phyloP scores from a whole-genome alignment of 2,113 vertebrate genomes.

The Alectura lathami region DNA sequence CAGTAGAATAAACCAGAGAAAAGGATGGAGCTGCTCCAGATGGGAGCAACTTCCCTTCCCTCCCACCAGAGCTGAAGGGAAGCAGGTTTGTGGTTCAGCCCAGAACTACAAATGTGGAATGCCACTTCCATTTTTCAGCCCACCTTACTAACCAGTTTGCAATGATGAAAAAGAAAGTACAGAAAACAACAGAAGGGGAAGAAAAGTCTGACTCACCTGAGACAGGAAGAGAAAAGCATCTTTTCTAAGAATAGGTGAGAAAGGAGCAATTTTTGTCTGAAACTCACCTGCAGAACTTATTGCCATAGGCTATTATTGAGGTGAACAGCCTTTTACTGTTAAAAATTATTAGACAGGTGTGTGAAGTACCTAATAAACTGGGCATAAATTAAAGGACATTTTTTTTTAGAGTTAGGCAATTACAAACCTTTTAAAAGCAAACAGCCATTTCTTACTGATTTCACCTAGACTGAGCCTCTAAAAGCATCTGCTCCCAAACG shows the following conservation, averaged over 20 bases:
- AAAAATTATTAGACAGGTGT: background rate
- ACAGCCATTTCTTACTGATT: background rate
- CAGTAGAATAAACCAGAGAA: accelerated
- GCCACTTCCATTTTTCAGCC: background rate
- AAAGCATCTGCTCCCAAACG: background rate
- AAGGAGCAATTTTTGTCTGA: slow-evolving; percentile 20
- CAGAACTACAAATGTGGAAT: background rate
- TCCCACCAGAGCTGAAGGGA: background rate
- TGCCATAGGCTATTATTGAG: background rate
- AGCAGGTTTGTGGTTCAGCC: background rate
- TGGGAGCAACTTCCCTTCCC: accelerated
- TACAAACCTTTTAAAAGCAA: background rate
- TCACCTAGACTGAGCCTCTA: background rate
- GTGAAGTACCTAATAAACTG: background rate
- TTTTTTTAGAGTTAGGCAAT: background rate
- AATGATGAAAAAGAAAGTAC: background rate
- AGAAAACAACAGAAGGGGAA: background rate
- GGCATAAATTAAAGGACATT: background rate
- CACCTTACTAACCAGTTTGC: background rate
- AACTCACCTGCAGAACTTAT: background rate
- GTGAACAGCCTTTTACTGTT: background rate
- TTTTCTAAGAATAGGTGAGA: background rate
- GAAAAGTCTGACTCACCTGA: background rate
- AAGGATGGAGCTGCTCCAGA: background rate
- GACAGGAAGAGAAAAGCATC: background rate